Conservation (phyloP, 2,113 vertebrate genomes). For the Peucedramus taeniatus region DNA sequence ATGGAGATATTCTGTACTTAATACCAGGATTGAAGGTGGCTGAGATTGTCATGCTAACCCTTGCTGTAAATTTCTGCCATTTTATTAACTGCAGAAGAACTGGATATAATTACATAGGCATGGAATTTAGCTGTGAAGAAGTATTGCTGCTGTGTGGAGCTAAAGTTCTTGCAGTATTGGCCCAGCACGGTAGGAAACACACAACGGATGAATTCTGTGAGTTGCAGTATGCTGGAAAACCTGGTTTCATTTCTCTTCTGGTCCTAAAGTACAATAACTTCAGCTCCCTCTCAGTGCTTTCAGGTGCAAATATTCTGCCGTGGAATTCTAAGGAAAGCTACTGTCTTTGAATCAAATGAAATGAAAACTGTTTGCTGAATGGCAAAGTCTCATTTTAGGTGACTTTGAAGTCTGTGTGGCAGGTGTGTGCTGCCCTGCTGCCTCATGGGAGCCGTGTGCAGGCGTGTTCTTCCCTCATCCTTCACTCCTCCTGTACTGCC, state of each 20-base stretch:
- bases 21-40: not conserved
- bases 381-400: not conserved
- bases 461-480: not conserved
- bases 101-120: not conserved
- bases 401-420: not conserved
- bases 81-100: not conserved
- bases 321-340: not conserved
- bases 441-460: accelerated
- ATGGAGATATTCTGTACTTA: conserved; percentile 2
- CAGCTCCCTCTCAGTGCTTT: not conserved
- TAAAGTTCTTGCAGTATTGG: not conserved
- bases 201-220: not conserved
- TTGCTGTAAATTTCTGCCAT: not conserved
- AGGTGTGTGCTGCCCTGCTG: not conserved
- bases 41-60: not conserved
- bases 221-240: not conserved
- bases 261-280: not conserved
- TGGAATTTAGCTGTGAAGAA: not conserved
- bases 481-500: not conserved
- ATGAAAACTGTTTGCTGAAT: not conserved
- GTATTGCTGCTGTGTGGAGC: not conserved
- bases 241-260: not conserved
- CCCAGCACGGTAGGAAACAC: not conserved
- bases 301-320: not conserved
- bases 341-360: not conserved